These are phyloP conservation scores for Hydrolagus affinis DNA, from an alignment of 2,113 vertebrate genomes.

Conservation along the genomic window DNA sequence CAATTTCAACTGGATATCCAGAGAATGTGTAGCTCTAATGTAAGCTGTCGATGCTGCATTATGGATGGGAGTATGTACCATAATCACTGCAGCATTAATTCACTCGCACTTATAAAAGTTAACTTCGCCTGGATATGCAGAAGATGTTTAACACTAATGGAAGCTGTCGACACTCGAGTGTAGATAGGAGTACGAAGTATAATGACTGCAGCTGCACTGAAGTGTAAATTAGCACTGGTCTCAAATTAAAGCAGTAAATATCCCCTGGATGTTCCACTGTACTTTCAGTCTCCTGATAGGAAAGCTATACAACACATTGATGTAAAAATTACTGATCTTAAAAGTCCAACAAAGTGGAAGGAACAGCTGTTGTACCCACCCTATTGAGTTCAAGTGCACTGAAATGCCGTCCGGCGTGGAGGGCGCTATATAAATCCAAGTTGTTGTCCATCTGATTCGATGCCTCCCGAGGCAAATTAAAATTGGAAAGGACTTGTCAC, in stretches of 20 bases:
- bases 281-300: not conserved
- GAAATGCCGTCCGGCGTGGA: no score
- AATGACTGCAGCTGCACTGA: not conserved
- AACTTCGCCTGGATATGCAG: not conserved
- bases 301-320: not conserved
- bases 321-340: no score
- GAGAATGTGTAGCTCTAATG: not conserved
- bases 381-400: no score
- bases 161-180: not conserved
- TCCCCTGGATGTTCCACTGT: no score
- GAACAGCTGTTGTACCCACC: no score
- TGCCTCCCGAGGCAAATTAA: no score
- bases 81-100: not conserved
- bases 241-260: not conserved
- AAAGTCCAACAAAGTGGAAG: no score
- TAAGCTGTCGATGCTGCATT: not conserved
- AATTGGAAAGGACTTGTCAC: no score
- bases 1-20: not conserved
- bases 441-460: no score
- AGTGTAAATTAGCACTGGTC: not conserved
- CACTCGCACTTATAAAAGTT: no score
- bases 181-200: not conserved
- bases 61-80: no score
- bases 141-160: not conserved
- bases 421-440: no score